Base-by-base conservation (phyloP, 2,888 invertebrate genomes). In the Reticulitermes lucifugus region DNA sequence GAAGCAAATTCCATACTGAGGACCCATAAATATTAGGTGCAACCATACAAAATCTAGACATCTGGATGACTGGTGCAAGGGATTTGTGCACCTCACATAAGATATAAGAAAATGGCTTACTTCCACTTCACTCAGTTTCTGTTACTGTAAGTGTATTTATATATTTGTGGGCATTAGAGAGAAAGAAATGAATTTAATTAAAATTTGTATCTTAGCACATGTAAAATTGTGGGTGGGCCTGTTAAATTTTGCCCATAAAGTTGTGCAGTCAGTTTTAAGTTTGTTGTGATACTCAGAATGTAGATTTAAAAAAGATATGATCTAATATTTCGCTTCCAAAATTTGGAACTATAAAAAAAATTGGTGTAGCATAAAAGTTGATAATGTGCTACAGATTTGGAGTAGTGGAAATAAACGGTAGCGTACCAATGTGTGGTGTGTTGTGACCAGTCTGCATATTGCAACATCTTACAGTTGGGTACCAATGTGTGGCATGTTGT, bases 381-480 rank as follows among this genome's bases (percentile, higher is more conserved):
- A 65, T 65, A 12, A 25, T 65, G 12, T 65, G 25, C 65, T 65
- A 12, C 9, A 14, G 25, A n/a, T 25, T 65, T 65, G 6, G n/a
- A 25, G 25, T 25, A 18, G 4, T 55, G 18, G 18, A 55, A 55
- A 55, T 55, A 55, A 18, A 14, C 14, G 4, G 1, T 25, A n/a
- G n/a, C n/a, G 12, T 12, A 65, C 65, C n/a, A n/a, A 65, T 65
- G 25, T 65, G 22, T n/a, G 22, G n/a, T n/a, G 4, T 25, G n/a
- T n/a, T n/a, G n/a, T 65, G 5, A n/a, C n/a, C 65, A 65, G n/a
- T 65, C 46, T 77, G 46, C 77, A 77, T 77, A 77, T 77, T 77
- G 46, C 25, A 25, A 25, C 25, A 25, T 25, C 25, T 25, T 25
- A 9, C 14, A 25, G 7, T 25, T 22, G 22, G 65, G 14, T 14